Conservation (phyloP, 2,797 vertebrate genomes). For the Discoglossus pictus region DNA sequence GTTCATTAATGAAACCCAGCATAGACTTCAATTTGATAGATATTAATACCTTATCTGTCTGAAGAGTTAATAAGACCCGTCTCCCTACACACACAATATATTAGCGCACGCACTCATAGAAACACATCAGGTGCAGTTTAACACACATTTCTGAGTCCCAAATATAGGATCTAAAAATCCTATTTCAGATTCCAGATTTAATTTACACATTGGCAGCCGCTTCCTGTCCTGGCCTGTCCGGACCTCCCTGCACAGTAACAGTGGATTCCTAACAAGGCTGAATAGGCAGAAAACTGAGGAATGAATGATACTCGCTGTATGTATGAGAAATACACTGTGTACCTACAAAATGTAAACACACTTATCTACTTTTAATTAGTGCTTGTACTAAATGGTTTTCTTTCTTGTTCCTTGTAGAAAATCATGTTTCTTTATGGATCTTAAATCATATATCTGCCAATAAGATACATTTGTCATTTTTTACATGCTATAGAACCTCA, state of each 20-base stretch:
- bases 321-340: conserved; percentile 4
- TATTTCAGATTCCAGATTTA: conserved; percentile 41
- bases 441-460: no score
- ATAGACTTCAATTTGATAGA: no score
- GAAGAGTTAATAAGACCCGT: conserved; percentile 8
- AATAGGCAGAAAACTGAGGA: conserved; percentile 41
- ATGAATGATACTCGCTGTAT: conserved; percentile 30
- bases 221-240: conserved; percentile 33
- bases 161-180: conserved; percentile 33
- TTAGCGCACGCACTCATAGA: conserved; percentile 13
- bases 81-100: no score
- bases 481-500: no score
- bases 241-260: conserved; percentile 33
- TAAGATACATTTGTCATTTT: no score
- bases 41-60: conserved; percentile 13
- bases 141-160: conserved; percentile 29
- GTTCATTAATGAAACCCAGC: no score
- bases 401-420: no score
- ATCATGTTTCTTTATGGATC: no score
- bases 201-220: conserved; percentile 42
- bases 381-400: no score
- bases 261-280: conserved; percentile 31
- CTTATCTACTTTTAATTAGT: not conserved
- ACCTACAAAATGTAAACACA: not conserved
- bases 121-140: conserved; percentile 22